phyloP scores from a whole-genome alignment of 2,888 invertebrate species.

The Torymus aiolomorphi region DNA sequence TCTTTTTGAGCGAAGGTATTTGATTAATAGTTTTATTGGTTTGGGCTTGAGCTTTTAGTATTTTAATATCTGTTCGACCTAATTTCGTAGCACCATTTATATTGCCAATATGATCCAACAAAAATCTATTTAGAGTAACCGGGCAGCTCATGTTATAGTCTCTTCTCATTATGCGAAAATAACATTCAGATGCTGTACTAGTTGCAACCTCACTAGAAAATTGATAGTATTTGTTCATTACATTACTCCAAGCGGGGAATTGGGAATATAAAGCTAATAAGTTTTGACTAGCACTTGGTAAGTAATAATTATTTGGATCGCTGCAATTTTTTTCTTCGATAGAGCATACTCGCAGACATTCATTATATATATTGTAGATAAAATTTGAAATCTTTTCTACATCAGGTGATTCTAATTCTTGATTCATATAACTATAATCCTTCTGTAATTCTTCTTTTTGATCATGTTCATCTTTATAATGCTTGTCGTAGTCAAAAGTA shows the following conservation, averaged over 20 bases:
- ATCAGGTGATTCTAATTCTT: too few relatives aligned
- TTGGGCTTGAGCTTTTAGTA: too few relatives aligned
- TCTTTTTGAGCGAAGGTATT: too few relatives aligned
- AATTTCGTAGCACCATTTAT: too few relatives aligned
- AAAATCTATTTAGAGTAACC: not conserved
- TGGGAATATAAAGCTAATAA: not conserved
- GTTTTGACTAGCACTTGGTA: not conserved
- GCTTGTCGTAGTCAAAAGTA: not conserved
- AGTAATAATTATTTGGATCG: not conserved
- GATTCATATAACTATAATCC: too few relatives aligned
- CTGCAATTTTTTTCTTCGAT: not conserved
- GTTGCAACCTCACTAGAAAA: not conserved
- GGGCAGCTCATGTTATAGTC: not conserved
- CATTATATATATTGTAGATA: not conserved
- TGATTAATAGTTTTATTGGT: too few relatives aligned
- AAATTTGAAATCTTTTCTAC: too few relatives aligned
- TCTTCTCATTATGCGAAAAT: not conserved
- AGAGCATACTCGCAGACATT: too few relatives aligned
- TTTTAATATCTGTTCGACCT: too few relatives aligned
- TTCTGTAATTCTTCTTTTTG: too few relatives aligned
- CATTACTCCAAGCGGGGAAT: not conserved
- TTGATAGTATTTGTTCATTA: not conserved
- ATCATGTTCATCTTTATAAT: too few relatives aligned
- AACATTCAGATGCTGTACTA: not conserved
- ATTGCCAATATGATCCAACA: too few relatives aligned